Conservation (phyloP, 2,888 invertebrate species). For the Leucophora obtusa region DNA sequence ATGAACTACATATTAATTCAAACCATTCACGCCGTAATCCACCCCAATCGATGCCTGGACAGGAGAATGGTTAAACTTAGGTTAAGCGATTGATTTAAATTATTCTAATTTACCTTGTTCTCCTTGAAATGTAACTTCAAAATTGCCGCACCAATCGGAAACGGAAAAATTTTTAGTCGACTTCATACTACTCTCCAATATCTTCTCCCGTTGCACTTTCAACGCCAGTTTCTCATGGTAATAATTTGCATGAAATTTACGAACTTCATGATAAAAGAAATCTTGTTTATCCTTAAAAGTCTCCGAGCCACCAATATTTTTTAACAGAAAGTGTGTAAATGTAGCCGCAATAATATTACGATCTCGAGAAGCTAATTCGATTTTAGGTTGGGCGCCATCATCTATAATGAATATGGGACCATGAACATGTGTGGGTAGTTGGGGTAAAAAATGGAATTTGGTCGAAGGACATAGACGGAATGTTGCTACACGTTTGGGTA, state of each 20-base stretch:
- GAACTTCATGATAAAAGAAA: conserved; percentile 89
- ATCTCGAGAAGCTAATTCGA: conserved; percentile 90
- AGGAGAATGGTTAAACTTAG: not conserved
- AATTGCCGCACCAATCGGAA: conserved; percentile 96
- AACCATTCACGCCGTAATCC: conserved; percentile 97
- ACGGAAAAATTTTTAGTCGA: conserved; percentile 90
- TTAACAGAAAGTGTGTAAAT: conserved; percentile 92
- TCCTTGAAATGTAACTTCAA: conserved; percentile 95
- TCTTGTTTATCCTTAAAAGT: conserved; percentile 92
- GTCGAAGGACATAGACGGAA: conserved; percentile 96
- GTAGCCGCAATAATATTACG: conserved; percentile 95
- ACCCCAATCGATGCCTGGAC: conserved; percentile 93
- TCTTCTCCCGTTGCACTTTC: conserved; percentile 88
- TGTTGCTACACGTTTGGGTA: conserved; percentile 93
- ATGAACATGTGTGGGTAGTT: conserved; percentile 78
- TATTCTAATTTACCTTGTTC: conserved; percentile 87
- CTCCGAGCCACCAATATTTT: conserved; percentile 97
- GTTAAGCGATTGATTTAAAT: not conserved
- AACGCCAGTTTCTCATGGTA: conserved; percentile 91
- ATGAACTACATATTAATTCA: conserved; percentile 90
- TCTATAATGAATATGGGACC: conserved; percentile 88
- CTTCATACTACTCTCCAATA: conserved; percentile 91
- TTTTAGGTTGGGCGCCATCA: conserved; percentile 93
- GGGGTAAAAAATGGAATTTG: conserved; percentile 85
- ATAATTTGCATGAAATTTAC: conserved; percentile 91